Evolutionary conservation across 1,140 invertebrate genomes (phyloP).

Genomic region (Zaprionus taronus): DNA sequence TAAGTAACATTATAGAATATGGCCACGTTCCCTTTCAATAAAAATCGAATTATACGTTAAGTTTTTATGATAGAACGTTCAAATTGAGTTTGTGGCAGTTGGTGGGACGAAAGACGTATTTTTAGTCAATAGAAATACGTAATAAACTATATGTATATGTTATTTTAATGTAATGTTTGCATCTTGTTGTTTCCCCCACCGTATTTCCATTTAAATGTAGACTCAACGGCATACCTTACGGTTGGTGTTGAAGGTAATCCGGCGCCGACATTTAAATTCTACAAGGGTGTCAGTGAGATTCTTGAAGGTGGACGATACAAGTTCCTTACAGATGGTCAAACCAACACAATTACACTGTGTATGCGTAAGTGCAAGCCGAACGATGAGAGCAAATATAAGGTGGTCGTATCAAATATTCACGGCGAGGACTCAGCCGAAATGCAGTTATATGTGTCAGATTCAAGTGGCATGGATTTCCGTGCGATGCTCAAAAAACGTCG

Average conservation of each 20-base stretch:
- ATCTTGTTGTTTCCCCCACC: neutral
- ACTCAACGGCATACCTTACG: constrained; percentile 94
- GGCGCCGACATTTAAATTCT: constrained; percentile 97
- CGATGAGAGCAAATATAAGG: constrained; percentile 98
- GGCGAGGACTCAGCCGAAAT: constrained; percentile 98
- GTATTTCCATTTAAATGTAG: constrained; percentile 84
- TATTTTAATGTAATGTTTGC: constrained; percentile 20
- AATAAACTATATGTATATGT: constrained; percentile 13
- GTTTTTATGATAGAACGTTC: too few species aligned
- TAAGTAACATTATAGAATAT: too few species aligned
- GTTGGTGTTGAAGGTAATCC: constrained; percentile 96
- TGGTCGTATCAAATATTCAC: constrained; percentile 96
- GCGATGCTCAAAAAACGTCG: constrained; percentile 98
- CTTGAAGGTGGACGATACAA: constrained; percentile 97
- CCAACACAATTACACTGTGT: constrained; percentile 95
- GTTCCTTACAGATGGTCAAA: constrained; percentile 94
- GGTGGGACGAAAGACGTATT: too few species aligned
- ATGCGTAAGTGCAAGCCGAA: constrained; percentile 98
- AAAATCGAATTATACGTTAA: too few species aligned
- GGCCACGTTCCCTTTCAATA: too few species aligned
- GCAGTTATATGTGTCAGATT: constrained; percentile 97
- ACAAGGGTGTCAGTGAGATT: constrained; percentile 95
- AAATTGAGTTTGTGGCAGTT: too few species aligned
- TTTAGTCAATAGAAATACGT: too few species aligned
- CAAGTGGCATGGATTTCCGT: constrained; percentile 99